Percentiles rank a stretch among this genome's conserved stretches.
Conservation (phyloP, 37 sponge, comb jelly and placozoan genomes). For the Axinella damicornis region DNA sequence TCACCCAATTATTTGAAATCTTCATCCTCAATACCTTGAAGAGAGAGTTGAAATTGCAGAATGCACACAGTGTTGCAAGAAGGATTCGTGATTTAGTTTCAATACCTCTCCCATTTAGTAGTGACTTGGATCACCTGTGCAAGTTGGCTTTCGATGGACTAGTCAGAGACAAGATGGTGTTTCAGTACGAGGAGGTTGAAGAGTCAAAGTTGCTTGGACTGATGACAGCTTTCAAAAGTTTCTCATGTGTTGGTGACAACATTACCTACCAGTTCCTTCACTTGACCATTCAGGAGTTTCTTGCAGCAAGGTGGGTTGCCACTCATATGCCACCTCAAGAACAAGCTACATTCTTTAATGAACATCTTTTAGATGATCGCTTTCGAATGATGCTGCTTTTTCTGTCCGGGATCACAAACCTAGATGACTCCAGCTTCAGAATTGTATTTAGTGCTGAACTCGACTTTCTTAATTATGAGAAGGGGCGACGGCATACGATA, state of each 20-base stretch:
- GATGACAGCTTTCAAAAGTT: background rate
- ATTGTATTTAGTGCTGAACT: no score
- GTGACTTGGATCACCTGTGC: background rate
- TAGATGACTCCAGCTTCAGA: no score
- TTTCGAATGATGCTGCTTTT: no score
- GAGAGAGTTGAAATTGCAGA: background rate
- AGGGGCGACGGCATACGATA: no score
- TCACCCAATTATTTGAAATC: background rate
- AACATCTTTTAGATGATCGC: no score
- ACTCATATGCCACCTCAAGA: no score
- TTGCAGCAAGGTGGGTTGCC: slow-evolving; percentile 14
- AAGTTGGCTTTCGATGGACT: background rate
- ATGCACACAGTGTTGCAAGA: background rate
- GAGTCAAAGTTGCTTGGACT: background rate
- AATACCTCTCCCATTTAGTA: background rate
- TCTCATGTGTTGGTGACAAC: background rate
- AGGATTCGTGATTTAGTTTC: background rate
- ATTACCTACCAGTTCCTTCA: background rate
- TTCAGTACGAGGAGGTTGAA: background rate
- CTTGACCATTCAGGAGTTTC: slow-evolving; percentile 4
- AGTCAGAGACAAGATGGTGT: background rate
- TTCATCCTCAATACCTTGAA: background rate
- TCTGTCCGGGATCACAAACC: no score
- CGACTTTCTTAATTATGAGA: no score
- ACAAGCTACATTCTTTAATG: no score